Evolutionary conservation across 2,888 invertebrate genomes (phyloP), one percentile per base, ranked within the genome.

Genomic region (Lycocerus yunnanus): DNA sequence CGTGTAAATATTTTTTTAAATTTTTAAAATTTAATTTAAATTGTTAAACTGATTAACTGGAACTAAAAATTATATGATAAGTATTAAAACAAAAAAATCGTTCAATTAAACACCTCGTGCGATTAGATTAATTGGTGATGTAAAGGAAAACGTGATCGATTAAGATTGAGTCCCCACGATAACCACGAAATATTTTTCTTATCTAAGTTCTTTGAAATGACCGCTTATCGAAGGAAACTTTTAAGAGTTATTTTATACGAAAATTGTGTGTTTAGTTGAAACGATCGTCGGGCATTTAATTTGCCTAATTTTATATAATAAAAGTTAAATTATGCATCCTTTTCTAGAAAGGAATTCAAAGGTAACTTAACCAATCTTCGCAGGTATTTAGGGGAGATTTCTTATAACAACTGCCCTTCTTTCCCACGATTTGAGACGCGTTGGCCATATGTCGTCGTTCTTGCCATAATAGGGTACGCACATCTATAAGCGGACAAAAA

Each of bases 391-490:
- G 70, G 76, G 74, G 75, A 77, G 77, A 78, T 79, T 77, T 75
- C 75, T 77, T 20, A 20, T 63, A 61, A 72, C 77, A 78, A 75
- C 73, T 74, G 75, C 77, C 77, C 76, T 75, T 74, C 75, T 74
- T 84, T 84, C 84, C 84, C 84, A 84, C 84, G 84, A 80, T 82
- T 76, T 73, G 80, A 74, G 77, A 78, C 81, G 81, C 84, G 83
- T 83, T 82, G 80, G 80, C 85, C 85, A 85, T 84, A 85, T 85
- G 85, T 84, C 84, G 84, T 81, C 76, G 71, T 83, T 80, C 81
- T 81, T 80, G 80, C 75, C 77, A 77, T 73, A 75, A 72, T 76
- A 77, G 70, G 74, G 78, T 67, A 72, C 72, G 75, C 75, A 73
- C 68, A 73, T 69, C 71, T 66, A 69, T 69, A 63, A 15, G 73